phyloP scores from a whole-genome alignment of 2,888 invertebrate genomes.

The Empis stercorea region DNA sequence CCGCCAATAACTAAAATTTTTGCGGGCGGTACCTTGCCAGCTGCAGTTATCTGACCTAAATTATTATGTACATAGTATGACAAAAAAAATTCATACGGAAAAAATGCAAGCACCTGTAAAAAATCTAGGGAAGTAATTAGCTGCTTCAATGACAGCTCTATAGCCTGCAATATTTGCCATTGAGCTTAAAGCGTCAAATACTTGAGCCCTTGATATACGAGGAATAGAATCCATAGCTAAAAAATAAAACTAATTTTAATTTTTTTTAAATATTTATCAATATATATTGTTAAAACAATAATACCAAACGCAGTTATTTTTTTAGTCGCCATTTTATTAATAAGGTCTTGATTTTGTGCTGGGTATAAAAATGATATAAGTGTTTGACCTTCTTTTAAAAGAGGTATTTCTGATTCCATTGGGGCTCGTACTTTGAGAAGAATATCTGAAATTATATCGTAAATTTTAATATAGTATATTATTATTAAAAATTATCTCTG shows the following conservation, averaged over 20 bases:
- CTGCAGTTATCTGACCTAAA: slow-evolving; percentile 69
- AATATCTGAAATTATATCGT: slow-evolving; percentile 46
- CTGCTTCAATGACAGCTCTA: slow-evolving; percentile 77
- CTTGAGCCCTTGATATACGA: slow-evolving; percentile 76
- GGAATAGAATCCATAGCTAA: slow-evolving; percentile 82
- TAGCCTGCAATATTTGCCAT: slow-evolving; percentile 88
- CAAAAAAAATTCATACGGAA: too few species aligned
- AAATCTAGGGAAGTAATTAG: slow-evolving; percentile 80
- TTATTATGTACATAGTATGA: too few species aligned
- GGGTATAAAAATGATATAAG: slow-evolving; percentile 77
- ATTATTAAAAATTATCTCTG: background rate
- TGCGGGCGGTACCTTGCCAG: slow-evolving; percentile 79
- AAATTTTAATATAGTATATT: background rate
- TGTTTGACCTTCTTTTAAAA: slow-evolving; percentile 53
- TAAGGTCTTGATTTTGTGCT: slow-evolving; percentile 61
- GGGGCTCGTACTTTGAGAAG: slow-evolving; percentile 68
- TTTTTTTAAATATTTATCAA: background rate
- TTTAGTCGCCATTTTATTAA: slow-evolving; percentile 53
- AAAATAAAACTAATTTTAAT: slow-evolving; percentile 8
- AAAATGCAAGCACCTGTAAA: slow-evolving; percentile 44
- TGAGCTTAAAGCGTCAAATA: slow-evolving; percentile 79
- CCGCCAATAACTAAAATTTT: slow-evolving; percentile 80
- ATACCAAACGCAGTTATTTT: slow-evolving; percentile 69
- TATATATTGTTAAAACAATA: background rate
- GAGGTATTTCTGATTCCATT: slow-evolving; percentile 47